phyloP scores from a whole-genome alignment of 1,140 invertebrate species.

The Magallana angulata region DNA sequence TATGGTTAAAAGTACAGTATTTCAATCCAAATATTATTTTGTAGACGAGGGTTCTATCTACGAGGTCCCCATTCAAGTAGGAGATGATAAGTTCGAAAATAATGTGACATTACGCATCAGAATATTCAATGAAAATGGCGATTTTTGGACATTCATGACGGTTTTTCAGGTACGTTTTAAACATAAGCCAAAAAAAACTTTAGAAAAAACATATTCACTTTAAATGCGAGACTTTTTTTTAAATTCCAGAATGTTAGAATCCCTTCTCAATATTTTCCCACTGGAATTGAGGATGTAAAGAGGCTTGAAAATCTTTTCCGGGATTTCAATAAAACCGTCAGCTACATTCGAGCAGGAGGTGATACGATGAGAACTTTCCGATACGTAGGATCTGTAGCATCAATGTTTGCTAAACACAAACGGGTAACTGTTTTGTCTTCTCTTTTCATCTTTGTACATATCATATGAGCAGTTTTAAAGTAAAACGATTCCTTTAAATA shows the following conservation, averaged over 20 bases:
- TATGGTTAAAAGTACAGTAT: too few relatives aligned
- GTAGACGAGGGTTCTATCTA: slow-evolving; percentile 43
- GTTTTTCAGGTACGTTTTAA: background rate
- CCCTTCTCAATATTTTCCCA: background rate
- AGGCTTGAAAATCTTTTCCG: background rate
- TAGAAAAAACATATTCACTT: too few relatives aligned
- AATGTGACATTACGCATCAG: slow-evolving; percentile 21
- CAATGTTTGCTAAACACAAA: background rate
- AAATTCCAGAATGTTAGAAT: background rate
- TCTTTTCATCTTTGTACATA: too few relatives aligned
- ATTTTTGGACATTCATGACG: background rate
- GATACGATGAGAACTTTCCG: slow-evolving; percentile 39
- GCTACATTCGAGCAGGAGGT: slow-evolving; percentile 35
- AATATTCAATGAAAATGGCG: slow-evolving; percentile 41
- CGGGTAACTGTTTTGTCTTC: background rate
- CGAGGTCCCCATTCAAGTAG: slow-evolving; percentile 34
- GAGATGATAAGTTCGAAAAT: slow-evolving; percentile 32
- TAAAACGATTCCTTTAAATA: too few relatives aligned
- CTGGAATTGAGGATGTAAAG: background rate
- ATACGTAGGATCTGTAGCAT: slow-evolving; percentile 16
- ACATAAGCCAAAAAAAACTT: too few relatives aligned
- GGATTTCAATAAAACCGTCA: background rate
- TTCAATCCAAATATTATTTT: background rate
- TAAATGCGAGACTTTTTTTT: background rate
- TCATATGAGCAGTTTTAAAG: too few relatives aligned